phyloP scores from a whole-genome alignment of 2,113 vertebrate genomes.

The Crotalus tigris region DNA sequence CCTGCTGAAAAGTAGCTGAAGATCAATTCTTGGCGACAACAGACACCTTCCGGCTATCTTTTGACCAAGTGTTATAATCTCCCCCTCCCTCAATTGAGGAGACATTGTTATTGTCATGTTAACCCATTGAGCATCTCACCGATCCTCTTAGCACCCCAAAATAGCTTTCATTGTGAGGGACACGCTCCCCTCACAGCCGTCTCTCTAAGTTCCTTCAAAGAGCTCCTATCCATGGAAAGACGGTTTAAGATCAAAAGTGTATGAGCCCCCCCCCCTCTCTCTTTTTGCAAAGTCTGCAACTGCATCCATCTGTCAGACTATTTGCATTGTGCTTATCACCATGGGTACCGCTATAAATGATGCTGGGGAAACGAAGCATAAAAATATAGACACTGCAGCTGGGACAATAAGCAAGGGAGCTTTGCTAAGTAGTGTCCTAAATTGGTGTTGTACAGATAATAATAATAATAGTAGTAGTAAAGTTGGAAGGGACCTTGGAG shows the following conservation, averaged over 20 bases:
- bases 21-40: not conserved
- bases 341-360: conserved; percentile 52
- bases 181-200: not conserved
- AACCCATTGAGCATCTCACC: not conserved
- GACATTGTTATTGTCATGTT: not conserved
- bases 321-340: conserved; percentile 57
- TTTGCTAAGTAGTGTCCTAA: not conserved
- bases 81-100: too few species aligned
- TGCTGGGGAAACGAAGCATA: conserved; percentile 55
- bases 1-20: too few species aligned
- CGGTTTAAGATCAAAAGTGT: conserved; percentile 33
- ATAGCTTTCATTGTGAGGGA: not conserved
- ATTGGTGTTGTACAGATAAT: too few species aligned
- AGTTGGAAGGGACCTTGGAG: too few species aligned
- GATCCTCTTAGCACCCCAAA: not conserved
- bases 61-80: not conserved
- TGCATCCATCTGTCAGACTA: conserved; percentile 63
- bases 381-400: conserved; percentile 61
- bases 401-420: conserved; percentile 47
- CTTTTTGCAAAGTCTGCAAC: conserved; percentile 56
- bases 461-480: too few species aligned
- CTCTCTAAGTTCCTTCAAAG: not conserved
- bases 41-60: not conserved
- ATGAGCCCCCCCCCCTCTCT: conserved; percentile 8
- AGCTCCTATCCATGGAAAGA: not conserved